These are phyloP conservation scores for Strigamia maritima DNA, from an alignment of 2,888 invertebrate species.

Conservation along the genomic window DNA sequence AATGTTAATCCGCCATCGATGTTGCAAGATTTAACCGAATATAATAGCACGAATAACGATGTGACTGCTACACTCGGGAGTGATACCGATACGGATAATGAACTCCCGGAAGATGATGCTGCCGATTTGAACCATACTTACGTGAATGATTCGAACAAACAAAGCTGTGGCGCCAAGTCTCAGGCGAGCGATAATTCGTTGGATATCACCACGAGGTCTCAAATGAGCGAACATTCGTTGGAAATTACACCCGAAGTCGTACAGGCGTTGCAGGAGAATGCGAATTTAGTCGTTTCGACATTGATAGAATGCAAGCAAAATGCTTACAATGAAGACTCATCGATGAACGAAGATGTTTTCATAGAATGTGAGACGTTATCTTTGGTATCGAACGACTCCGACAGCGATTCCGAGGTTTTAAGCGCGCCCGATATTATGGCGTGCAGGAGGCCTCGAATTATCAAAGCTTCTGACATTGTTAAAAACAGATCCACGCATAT, in stretches of 20 bases:
- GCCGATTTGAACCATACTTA: background rate
- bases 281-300: constrained; percentile 59
- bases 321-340: constrained; percentile 45
- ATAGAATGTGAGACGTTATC: constrained; percentile 65
- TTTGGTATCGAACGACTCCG: constrained; percentile 69
- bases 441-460: constrained; percentile 54
- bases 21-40: constrained; percentile 68
- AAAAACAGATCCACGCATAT: constrained; percentile 2
- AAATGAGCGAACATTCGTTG: constrained; percentile 40
- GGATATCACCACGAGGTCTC: background rate
- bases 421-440: constrained; percentile 38
- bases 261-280: constrained; percentile 59
- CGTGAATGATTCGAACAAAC: background rate
- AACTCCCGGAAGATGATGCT: constrained; percentile 45
- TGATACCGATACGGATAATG: constrained; percentile 52
- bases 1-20: constrained; percentile 69
- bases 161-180: background rate
- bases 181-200: background rate
- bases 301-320: constrained; percentile 55
- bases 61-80: constrained; percentile 59
- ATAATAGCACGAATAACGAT: constrained; percentile 56
- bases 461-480: constrained; percentile 53
- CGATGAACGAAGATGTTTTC: constrained; percentile 54
- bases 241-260: constrained; percentile 52
- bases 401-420: constrained; percentile 53